Evolutionary conservation across 2,797 vertebrate species (phyloP).

Genomic region (Linurgus olivaceus): DNA sequence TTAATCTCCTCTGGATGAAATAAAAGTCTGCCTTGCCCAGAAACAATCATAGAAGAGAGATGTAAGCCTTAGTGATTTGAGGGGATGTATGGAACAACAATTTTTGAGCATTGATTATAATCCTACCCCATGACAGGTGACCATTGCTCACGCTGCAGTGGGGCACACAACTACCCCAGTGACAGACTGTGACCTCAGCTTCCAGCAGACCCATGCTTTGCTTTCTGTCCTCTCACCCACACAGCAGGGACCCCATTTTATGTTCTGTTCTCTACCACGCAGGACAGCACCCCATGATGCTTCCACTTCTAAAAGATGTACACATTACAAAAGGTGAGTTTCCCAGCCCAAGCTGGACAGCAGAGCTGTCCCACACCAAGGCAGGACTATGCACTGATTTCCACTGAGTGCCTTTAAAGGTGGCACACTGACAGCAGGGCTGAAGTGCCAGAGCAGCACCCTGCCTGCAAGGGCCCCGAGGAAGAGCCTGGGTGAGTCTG

Average conservation of each 20-base stretch:
- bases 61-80: neutral
- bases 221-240: neutral
- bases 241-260: neutral
- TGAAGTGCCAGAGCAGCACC: neutral
- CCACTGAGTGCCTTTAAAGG: neutral
- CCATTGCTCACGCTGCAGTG: neutral
- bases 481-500: neutral
- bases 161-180: rapidly evolving
- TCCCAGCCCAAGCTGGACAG: neutral
- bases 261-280: neutral
- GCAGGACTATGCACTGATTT: neutral
- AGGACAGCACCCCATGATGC: neutral
- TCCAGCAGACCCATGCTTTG: neutral
- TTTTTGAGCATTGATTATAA: neutral
- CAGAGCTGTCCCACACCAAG: neutral
- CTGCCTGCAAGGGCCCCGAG: neutral
- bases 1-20: neutral
- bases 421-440: neutral
- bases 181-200: neutral
- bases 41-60: neutral
- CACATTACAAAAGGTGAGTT: neutral
- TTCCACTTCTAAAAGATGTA: neutral
- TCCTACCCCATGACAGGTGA: rapidly evolving
- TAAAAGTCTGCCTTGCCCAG: neutral
- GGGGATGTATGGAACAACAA: neutral